Percentiles rank a stretch among this genome's conserved stretches.
These are phyloP conservation scores for Hyphantria cunea DNA, from an alignment of 1,140 invertebrate genomes.

Conservation along the genomic window DNA sequence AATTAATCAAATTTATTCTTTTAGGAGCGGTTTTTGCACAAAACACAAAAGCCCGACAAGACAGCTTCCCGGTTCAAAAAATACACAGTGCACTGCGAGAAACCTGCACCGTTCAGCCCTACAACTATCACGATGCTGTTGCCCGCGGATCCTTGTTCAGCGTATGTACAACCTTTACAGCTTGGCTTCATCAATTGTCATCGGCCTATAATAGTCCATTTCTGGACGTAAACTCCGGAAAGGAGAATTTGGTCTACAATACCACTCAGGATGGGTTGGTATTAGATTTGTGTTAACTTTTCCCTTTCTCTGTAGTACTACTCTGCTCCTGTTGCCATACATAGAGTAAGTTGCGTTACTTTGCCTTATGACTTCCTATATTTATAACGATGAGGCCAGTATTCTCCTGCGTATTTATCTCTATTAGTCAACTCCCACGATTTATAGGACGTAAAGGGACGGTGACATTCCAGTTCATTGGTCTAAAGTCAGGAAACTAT, in stretches of 20 bases:
- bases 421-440: no score
- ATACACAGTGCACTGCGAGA: conserved; percentile 47
- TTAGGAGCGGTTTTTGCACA: conserved; percentile 53
- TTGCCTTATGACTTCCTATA: no score
- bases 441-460: no score
- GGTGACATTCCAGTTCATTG: no score
- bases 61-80: conserved; percentile 55
- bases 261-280: no score
- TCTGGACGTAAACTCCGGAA: not conserved
- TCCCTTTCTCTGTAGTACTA: no score
- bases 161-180: conserved; percentile 41
- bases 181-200: not conserved
- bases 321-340: no score
- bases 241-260: not conserved
- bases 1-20: conserved; percentile 1
- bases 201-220: not conserved
- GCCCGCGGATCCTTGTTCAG: conserved; percentile 57
- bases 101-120: conserved; percentile 29
- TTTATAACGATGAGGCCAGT: no score
- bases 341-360: no score
- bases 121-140: conserved; percentile 46
- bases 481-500: no score
- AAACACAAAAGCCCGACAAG: conserved; percentile 38
- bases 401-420: no score
- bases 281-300: no score